Base-by-base conservation (phyloP, 2,888 invertebrate species). In the Leptopilina drosophilae region DNA sequence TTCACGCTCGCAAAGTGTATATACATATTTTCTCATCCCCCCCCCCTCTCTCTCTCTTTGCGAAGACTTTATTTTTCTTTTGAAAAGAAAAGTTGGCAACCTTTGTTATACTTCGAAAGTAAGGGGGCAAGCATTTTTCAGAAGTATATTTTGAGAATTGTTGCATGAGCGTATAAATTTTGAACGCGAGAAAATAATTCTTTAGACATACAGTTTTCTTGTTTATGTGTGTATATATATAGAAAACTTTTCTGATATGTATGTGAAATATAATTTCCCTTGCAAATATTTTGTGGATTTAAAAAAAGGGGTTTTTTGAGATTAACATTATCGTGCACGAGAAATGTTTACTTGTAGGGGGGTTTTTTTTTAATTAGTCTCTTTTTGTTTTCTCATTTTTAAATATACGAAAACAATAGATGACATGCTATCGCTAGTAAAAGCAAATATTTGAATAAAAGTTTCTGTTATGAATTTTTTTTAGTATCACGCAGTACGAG, bases 71-170 rank as follows among this genome's bases (percentile, higher is more conserved):
- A 49, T 73, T 8, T 42, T 42, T 56, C 53, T 73, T 33, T 53
- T 9, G 33, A 56, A 56, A 73, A 14, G 49, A 14, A 73, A 73
- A 73, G 33, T 73, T 73, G 33, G 53, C 53, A 56, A 53, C 53
- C 33, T 73, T 73, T 53, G 33, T 73, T 53, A 56, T 73, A 73
- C 53, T 73, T 73, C 26, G 5, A 56, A 73, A 56, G 33, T 73
- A 73, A 56, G n/a, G 56, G 33, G 73, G 33, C 73, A 56, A n/a
- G 56, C 53, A 56, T 56, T 73, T 73, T 73, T 73, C 33, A 26
- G 53, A 56, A 73, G 53, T 56, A 56, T 8, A 73, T 73, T 73
- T 73, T 8, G 1, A 73, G 73, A 56, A 56, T 56, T 53, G 11
- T n/a, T 62, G 8, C 11, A 9, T 56, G n/a, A 56, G 4, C 33